Evolutionary conservation across 53 echinoderm and acorn worm species (phyloP), one percentile per base, ranked within the genome.

Genomic region (Henricia sp.): DNA sequence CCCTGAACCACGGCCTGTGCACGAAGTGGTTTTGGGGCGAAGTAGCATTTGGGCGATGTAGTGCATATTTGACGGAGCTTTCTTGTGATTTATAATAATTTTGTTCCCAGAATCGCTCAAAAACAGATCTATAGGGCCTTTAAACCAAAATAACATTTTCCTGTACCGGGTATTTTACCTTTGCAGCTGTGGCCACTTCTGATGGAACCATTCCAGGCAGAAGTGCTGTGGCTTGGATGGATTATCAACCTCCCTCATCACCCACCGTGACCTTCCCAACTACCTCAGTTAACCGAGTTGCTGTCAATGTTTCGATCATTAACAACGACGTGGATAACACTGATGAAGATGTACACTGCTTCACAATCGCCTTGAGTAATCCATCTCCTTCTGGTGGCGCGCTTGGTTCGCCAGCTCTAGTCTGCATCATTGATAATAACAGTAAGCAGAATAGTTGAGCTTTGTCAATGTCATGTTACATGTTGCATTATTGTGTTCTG

Each of bases 381-480:
- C 70, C 70, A 23, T 27, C 2, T 27, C 46, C 46, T n/a, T 55
- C 10, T 12, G 6, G 0, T 60, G 70, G 70, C n/a, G 14, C 1
- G 25, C 46, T 70, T 27, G 46, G 46, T 10, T 0, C 70, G 11
- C 5, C 25, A 3, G 12, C 70, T 12, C 44, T 44, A 70, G 70
- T 70, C 46, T 70, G 70, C 70, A 70, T 70, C 46, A 43, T 43
- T 9, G 70, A 70, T 1, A 27, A 70, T 46, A 46, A 70, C 21
- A 44, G 70, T 70, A 70, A 70, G 70, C 42, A 37, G 14, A 9
- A n/a, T n/a, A n/a, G n/a, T n/a, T n/a, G n/a, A n/a, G n/a, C n/a
- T n/a, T n/a, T n/a, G n/a, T n/a, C n/a, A n/a, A n/a, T n/a, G n/a
- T n/a, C n/a, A n/a, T n/a, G n/a, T n/a, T n/a, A n/a, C n/a, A n/a